Conservation (phyloP, 2,888 invertebrate genomes). For the Aradus depressus region DNA sequence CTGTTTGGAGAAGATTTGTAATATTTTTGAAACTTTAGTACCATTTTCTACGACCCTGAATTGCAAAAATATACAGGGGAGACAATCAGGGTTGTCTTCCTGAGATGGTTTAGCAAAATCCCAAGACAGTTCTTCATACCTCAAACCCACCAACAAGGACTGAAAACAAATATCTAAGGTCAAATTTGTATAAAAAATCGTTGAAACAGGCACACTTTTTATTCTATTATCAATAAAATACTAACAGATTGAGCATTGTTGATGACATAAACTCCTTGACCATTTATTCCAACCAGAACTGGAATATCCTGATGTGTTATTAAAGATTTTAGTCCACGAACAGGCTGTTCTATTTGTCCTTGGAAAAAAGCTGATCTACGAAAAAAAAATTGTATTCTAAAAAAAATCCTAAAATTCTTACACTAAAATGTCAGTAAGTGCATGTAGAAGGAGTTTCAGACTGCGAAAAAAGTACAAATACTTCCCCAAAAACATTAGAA, state of each 20-base stretch:
- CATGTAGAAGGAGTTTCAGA: too few relatives aligned
- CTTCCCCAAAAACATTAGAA: too few relatives aligned
- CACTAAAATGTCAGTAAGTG: too few relatives aligned
- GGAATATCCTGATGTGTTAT: conserved; percentile 78
- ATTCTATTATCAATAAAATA: conserved; percentile 29
- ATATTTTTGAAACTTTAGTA: conserved; percentile 64
- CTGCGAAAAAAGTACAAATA: too few relatives aligned
- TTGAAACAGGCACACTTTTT: not conserved
- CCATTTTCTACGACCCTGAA: conserved; percentile 71
- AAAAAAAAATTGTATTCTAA: too few relatives aligned
- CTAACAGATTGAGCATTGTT: conserved; percentile 75
- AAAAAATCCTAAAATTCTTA: too few relatives aligned
- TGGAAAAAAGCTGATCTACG: conserved; percentile 83
- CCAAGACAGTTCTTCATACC: conserved; percentile 86
- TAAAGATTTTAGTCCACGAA: conserved; percentile 70
- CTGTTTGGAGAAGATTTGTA: conserved; percentile 51
- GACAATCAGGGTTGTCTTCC: conserved; percentile 65
- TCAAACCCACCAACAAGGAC: conserved; percentile 72
- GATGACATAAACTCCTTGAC: conserved; percentile 71
- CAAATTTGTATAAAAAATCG: not conserved
- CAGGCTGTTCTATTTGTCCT: conserved; percentile 88
- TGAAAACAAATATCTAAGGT: conserved; percentile 38
- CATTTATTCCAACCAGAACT: conserved; percentile 79
- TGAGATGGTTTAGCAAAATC: conserved; percentile 76
- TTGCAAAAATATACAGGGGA: conserved; percentile 87